Evolutionary conservation across 2,113 vertebrate species (phyloP), one percentile per base, ranked within the genome.

Genomic region (Cebidichthys violaceus): DNA sequence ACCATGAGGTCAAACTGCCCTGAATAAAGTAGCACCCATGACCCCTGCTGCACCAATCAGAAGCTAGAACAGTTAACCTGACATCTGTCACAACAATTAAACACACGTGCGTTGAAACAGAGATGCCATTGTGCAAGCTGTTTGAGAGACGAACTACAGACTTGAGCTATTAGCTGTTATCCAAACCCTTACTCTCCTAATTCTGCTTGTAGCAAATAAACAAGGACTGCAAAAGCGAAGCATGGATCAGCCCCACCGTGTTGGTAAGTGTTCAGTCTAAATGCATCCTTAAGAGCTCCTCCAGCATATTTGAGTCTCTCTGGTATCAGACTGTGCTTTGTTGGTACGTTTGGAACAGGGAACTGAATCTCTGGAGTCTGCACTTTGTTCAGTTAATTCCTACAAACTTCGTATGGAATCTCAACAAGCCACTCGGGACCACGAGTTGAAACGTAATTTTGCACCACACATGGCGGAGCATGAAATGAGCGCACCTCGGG

Each of bases 401-500:
- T 35, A 1, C 24, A 72, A 33, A 61, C 13, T 59, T 59, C 4
- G 5, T 55, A 45, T 37, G 17, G 54, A 52, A 67, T 81, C 55
- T 75, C 24, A 71, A 64, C 74, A 84, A 84, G 29, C 47, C 60
- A 60, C 57, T 75, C 33, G 45, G 54, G 43, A 39, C 31, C 17
- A 39, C 65, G 27, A 13, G 35, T 14, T 47, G 17, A 69, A 70
- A 65, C 6, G 52, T 62, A 31, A 79, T 85, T 85, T 83, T 67
- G 68, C 75, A 67, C 74, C 67, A 57, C 62, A 72, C 22, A n/a
- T 33, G 73, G 70, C 0, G 41, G 66, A 76, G 62, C 62, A 75
- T 74, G 57, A 62, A 68, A 79, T 54, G 67, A 85, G 54, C 27
- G 27, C 57, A 29, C 52, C n/a, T 76, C 37, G 31, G 70, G 77